A percentile compares a stretch with the other conserved stretches of the same genome.
These are phyloP conservation scores for Rhagoletis pomonella DNA, from an alignment of 1,140 invertebrate species.

Conservation along the genomic window DNA sequence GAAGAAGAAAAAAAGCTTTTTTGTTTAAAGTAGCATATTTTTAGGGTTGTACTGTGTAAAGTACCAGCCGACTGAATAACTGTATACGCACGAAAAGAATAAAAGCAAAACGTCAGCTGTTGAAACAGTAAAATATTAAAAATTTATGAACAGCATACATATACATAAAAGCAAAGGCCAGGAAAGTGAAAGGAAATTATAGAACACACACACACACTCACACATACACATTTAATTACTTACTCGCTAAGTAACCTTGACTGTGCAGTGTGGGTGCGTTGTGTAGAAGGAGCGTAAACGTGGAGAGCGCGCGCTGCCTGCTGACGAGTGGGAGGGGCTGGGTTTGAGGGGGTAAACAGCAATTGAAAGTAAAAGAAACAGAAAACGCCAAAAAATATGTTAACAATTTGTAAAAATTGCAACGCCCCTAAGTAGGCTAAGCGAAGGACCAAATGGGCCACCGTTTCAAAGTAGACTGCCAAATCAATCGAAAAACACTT, in stretches of 20 bases:
- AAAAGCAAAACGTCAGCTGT: not conserved
- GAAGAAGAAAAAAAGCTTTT: not conserved
- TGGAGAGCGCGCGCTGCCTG: not conserved
- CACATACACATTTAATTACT: not conserved
- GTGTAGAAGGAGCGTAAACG: not conserved
- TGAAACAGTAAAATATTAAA: not conserved
- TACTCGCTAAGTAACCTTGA: constrained; percentile 31
- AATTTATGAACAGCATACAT: not conserved
- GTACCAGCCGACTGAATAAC: not conserved
- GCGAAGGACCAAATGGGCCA: too few species aligned
- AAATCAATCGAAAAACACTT: not conserved
- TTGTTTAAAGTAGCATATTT: not conserved
- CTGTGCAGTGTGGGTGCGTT: not conserved
- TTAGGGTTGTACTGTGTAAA: not conserved
- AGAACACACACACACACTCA: not conserved
- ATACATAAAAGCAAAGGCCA: not conserved
- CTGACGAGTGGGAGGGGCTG: not conserved
- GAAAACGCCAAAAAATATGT: not conserved
- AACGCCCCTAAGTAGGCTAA: not conserved
- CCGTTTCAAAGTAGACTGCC: too few species aligned
- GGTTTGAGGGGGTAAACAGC: not conserved
- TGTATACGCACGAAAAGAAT: not conserved
- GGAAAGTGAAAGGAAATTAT: not conserved
- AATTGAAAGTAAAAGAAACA: not conserved
- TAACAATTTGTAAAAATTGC: not conserved